These are phyloP conservation scores for Pentamera pediparva DNA, from an alignment of 53 echinoderm and acorn worm species.

Conservation along the genomic window DNA sequence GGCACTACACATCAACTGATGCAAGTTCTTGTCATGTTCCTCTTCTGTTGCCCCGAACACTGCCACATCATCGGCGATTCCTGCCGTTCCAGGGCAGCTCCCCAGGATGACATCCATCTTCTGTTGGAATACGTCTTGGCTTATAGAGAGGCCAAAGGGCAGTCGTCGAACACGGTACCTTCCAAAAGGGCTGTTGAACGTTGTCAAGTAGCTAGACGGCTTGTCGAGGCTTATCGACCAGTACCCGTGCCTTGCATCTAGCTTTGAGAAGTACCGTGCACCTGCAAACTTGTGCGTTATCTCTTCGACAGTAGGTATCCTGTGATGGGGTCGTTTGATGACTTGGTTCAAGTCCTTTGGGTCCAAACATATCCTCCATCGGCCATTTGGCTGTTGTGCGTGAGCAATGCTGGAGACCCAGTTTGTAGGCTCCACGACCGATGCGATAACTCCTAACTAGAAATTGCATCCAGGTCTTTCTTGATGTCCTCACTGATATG, in stretches of 20 bases:
- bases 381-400: slow-evolving; percentile 30
- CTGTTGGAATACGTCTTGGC: slow-evolving; percentile 6
- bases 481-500: slow-evolving; percentile 48
- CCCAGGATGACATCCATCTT: slow-evolving; percentile 61
- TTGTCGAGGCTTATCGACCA: neutral
- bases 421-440: slow-evolving; percentile 42
- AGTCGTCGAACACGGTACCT: neutral
- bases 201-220: neutral
- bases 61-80: slow-evolving; percentile 58
- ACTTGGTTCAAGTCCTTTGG: slow-evolving; percentile 10
- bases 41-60: slow-evolving; percentile 28
- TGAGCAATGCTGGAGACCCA: slow-evolving; percentile 55
- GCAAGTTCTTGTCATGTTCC: slow-evolving; percentile 39
- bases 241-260: neutral
- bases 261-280: neutral
- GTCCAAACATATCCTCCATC: slow-evolving; percentile 34
- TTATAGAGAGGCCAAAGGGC: neutral
- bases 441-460: slow-evolving; percentile 10
- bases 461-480: slow-evolving; percentile 30
- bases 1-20: slow-evolving; percentile 21
- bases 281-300: neutral
- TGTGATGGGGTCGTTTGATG: neutral
- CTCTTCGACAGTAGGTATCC: neutral
- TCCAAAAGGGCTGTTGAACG: neutral
- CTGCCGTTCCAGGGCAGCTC: slow-evolving; percentile 49